Base-by-base conservation (phyloP, 37 sponge, comb jelly and placozoan genomes). In the Amphimedon queenslandica region DNA sequence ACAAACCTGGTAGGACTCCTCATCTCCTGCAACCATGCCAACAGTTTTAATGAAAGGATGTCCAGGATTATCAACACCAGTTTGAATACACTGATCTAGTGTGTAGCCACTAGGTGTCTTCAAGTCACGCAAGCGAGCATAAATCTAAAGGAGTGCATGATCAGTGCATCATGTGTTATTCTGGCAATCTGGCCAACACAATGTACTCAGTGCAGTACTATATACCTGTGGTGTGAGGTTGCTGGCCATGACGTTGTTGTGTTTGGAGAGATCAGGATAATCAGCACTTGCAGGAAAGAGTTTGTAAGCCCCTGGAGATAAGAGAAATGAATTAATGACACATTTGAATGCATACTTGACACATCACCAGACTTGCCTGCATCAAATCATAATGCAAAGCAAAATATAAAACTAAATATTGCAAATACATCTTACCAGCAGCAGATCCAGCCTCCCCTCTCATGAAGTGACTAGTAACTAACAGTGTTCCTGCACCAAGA, bases 71-170 rank as follows among this genome's bases (percentile, higher is more conserved):
- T 73, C 74, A 27, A 73, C 63, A 58, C 74, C 74, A n/a, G 74
- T 51, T 13, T 55, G 35, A 11, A 73, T 58, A 58, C 58, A 60
- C 40, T 83, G 77, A 53, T 83, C 71, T 4, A 83, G 37, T 24
- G 88, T 87, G 16, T 66, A 51, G 0, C 88, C 82, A 41, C 82
- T 32, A 18, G 77, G 23, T 4, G 88, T 87, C 74, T 81, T 82
- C 25, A 42, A 68, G 35, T 77, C 78, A 35, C 69, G 47, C 34
- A 87, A 74, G 38, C 77, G 57, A 6, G 53, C 71, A 64, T 42
- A 76, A 0, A 76, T 66, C 53, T 76, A 60, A 6, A 60, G 27
- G 23, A 25, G 28, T 60, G 5, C 8, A 60, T 60, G 23, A 60
- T 11, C 8, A 60, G 27, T 25, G 61, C 61, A 60, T 47, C 51